Evolutionary conservation across 2,888 invertebrate genomes (phyloP), one percentile per base, ranked within the genome.

Genomic region (Lasioglossum calceatum): DNA sequence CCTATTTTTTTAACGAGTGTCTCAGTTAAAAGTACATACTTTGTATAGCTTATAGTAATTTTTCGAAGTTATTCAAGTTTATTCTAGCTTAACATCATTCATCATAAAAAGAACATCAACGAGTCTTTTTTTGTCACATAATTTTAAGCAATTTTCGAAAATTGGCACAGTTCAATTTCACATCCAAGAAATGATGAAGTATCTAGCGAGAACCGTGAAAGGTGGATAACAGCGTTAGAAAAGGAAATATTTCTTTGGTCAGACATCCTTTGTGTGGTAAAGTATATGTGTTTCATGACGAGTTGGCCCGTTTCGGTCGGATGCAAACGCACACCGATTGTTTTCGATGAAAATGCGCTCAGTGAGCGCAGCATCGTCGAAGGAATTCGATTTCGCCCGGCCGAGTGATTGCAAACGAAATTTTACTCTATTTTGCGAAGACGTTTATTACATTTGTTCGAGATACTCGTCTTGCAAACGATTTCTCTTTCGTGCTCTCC

Each of bases 381-480:
- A 50, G 61, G 54, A 72, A 83, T 71, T 75, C 32, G 76, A 77
- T 84, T 77, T 73, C 50, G 14, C n/a, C 50, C 44, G 27, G 61
- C 54, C 32, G 72, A 84, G 77, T 77, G 50, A 84, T 84, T 77
- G 82, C 73, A 79, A 84, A 76, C 72, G 50, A 81, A 74, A 85
- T 85, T 85, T 85, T 54, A 32, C 50, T 74, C 74, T 80, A 85
- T 80, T 85, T 77, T 80, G 64, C 85, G 54, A 67, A 50, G 42
- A 85, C 84, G 78, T 80, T 79, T 79, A 77, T 86, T 79, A 70
- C 77, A 85, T 79, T 81, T 76, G 58, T 58, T 70, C 78, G 71
- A 64, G 86, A 81, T 75, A 80, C 79, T 42, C 73, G 75, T 71
- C 44, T 75, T 23, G 64, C 39, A 64, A 84, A 64, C 50, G 84